These are phyloP conservation scores for Tenthredo distinguenda DNA, from an alignment of 2,888 invertebrate species.

Conservation along the genomic window DNA sequence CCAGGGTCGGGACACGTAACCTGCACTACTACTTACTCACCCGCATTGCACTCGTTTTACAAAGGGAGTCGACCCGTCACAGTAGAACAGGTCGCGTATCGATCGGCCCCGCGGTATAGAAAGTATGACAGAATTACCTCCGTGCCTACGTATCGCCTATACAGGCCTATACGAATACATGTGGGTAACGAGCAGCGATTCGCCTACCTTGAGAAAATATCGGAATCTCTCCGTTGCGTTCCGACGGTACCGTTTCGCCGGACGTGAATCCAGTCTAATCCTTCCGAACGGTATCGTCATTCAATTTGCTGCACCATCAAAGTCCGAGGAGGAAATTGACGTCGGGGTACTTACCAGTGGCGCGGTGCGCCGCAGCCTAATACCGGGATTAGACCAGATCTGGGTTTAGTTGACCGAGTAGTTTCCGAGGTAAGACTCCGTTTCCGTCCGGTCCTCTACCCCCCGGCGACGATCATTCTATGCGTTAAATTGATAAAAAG, in stretches of 20 bases:
- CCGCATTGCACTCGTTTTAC: conserved; percentile 8
- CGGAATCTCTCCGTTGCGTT: no score
- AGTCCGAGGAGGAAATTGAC: background rate
- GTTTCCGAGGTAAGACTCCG: background rate
- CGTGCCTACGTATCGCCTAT: background rate
- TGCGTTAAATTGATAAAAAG: background rate
- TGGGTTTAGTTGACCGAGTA: background rate
- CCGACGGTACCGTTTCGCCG: no score
- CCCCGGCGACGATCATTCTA: background rate
- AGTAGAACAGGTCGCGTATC: conserved; percentile 29
- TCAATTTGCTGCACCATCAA: background rate
- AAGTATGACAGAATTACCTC: background rate
- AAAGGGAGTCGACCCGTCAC: background rate
- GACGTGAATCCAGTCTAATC: no score
- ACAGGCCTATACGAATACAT: no score
- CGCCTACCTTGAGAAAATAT: no score
- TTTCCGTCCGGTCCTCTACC: background rate
- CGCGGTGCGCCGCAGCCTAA: conserved; percentile 14
- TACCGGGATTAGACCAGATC: conserved; percentile 28
- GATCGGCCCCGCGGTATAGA: background rate
- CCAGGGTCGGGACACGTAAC: background rate
- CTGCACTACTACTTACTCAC: conserved; percentile 1
- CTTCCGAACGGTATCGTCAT: background rate
- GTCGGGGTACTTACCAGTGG: no score
- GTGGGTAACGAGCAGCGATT: no score